phyloP scores from a whole-genome alignment of 2,797 vertebrate species.

The Meriones psammophilus region DNA sequence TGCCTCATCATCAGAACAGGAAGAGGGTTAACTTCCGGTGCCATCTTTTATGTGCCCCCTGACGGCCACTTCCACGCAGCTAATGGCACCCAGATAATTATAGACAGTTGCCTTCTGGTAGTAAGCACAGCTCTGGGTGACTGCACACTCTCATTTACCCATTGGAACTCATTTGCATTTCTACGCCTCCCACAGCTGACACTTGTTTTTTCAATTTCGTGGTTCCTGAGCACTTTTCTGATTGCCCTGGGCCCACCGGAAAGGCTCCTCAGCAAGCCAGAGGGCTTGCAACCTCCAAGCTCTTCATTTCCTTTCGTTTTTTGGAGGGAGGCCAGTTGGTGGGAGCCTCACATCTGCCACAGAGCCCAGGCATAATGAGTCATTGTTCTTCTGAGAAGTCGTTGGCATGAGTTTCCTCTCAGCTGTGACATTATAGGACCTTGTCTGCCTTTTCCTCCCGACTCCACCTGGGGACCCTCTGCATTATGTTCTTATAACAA shows the following conservation, averaged over 20 bases:
- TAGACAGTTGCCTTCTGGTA: neutral
- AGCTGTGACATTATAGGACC: neutral
- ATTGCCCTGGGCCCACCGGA: neutral
- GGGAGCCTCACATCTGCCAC: neutral
- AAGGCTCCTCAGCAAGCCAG: neutral
- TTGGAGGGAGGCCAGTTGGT: constrained; percentile 63
- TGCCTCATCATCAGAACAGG: neutral
- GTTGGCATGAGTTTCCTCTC: neutral
- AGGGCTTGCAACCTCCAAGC: neutral
- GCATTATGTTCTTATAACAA: constrained; percentile 31
- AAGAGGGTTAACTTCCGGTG: neutral
- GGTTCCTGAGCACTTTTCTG: neutral
- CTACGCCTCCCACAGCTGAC: neutral
- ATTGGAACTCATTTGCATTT: neutral
- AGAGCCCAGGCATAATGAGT: neutral
- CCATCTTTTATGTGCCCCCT: neutral
- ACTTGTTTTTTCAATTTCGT: neutral
- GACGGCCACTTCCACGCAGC: neutral
- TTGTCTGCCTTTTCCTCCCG: constrained; percentile 26
- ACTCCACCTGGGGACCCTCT: constrained; percentile 44
- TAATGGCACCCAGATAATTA: constrained; percentile 39
- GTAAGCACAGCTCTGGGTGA: constrained; percentile 13
- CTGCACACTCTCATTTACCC: neutral
- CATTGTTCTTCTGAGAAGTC: constrained; percentile 63
- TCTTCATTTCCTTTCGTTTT: neutral